Base-by-base conservation (phyloP, 2,888 invertebrate species). In the Junonia oenone region DNA sequence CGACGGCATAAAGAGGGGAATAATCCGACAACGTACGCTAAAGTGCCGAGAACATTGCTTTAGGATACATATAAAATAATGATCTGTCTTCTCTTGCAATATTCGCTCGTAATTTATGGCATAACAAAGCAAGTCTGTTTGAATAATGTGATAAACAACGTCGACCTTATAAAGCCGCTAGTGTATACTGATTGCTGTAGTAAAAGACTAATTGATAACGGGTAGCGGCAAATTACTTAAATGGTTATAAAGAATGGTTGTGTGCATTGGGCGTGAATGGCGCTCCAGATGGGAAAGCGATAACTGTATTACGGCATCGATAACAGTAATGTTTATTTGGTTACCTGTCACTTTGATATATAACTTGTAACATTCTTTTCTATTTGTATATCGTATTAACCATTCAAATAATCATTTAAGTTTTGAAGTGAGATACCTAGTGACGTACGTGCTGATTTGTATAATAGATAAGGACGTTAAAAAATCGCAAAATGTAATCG, bases 41-140 rank as follows among this genome's bases (percentile, higher is more conserved):
- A 80, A 83, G 76, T 71, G 73, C 73, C 73, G 71, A 69, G 71
- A 79, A 78, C 78, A 75, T 68, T 76, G 78, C 79, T 84, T 81
- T 73, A 81, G 72, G 75, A 74, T 73, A 74, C 75, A 81, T 80
- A 81, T 79, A 77, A 81, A 83, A 84, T 83, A 80, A 85, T 81
- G 75, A 83, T 78, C 73, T 76, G 75, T 77, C 76, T 75, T 74
- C 71, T 73, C 71, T 73, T 66, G 73, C 71, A 75, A 78, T 78
- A 77, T 72, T 69, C 68, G 66, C 63, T 58, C 57, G 58, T 65
- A 63, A 67, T 76, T 75, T 75, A 76, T 71, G 68, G 65, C 63
- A 59, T 59, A 68, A 64, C 64, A 68, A 73, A 74, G 71, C 46
- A 52, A 51, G 51, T 37, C 45, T 49, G 22, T 50, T 43, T 51